Evolutionary conservation across 64 coral and sea anemone species (phyloP), one percentile per base, ranked within the genome.

Genomic region (Montipora foliosa): DNA sequence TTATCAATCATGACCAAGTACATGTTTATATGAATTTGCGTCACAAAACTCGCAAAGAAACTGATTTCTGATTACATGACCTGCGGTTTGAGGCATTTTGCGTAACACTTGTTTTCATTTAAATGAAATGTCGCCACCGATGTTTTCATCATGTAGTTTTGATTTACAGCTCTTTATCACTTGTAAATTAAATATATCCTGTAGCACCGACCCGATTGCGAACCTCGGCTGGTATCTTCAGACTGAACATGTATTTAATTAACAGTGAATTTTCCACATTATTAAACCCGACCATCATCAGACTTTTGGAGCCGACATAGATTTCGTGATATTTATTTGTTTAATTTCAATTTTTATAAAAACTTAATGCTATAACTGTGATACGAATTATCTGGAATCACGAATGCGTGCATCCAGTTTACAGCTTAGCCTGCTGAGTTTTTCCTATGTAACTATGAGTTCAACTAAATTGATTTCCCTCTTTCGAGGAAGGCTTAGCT

Each of bases 121-220:
- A 47, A 82, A 37, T 62, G 24, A 67, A 67, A 8, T 8, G 5
- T 17, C 24, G 4, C 47, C 16, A 22, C 8, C 14, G 21, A 71
- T 5, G 16, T 47, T 71, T 70, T 71, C 49, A 45, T 64, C 82
- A 86, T 15, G 45, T 20, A 47, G 44, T 86, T 86, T 72, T 71
- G 21, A 86, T 86, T 86, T 86, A 20, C 25, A 49, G 62, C 17
- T 44, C 37, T 86, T 70, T 69, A 86, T 86, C 66, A 69, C 19
- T 69, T 64, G 66, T 19, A 52, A 71, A 71, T 86, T 46, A 49
- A 69, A 44, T 49, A 86, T 86, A 86, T 86, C 62, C 44, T 86
- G 82, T 21, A 72, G 15, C 82, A 22, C 50, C 68, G 47, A 86
- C 67, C 66, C 68, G 82, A 71, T 20, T 21, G 62, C 47, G 47